These are phyloP conservation scores for Epirrhoe tristata DNA, from an alignment of 2,888 invertebrate genomes.

Conservation along the genomic window DNA sequence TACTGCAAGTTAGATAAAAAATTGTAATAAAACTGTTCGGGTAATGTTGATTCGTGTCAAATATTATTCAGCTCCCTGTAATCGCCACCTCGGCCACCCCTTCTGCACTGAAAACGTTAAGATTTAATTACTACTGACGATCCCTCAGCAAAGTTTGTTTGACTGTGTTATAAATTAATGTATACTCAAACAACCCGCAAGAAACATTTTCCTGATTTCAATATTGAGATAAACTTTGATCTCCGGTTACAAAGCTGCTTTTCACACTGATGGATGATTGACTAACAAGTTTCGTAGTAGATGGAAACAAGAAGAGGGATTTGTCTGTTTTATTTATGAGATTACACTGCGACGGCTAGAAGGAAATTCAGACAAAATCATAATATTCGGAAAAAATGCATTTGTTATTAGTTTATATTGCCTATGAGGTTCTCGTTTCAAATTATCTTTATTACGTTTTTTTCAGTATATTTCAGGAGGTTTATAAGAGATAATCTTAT, in stretches of 20 bases:
- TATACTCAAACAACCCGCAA: constrained; percentile 35
- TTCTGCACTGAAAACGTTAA: constrained; percentile 32
- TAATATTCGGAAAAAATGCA: too few relatives aligned
- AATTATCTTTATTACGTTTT: neutral
- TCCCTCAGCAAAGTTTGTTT: constrained; percentile 38
- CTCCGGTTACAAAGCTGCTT: constrained; percentile 34
- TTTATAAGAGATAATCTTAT: neutral
- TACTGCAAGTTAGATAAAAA: neutral
- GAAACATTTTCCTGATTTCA: constrained; percentile 41
- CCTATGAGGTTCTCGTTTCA: too few relatives aligned
- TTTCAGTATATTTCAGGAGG: neutral
- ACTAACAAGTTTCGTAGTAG: constrained; percentile 11
- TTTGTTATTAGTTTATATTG: too few relatives aligned
- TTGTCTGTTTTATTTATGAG: neutral
- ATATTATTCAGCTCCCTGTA: constrained; percentile 14
- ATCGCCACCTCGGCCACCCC: constrained; percentile 27
- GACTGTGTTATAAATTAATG: constrained; percentile 44
- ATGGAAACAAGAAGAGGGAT: neutral
- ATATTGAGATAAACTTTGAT: constrained; percentile 42
- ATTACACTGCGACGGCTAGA: too few relatives aligned
- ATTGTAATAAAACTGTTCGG: constrained; percentile 24
- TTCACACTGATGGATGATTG: constrained; percentile 28
- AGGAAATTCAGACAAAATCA: too few relatives aligned
- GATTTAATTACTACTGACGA: constrained; percentile 38
- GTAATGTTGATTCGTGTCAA: constrained; percentile 10